These are phyloP conservation scores for Baronia brevicornis DNA, from an alignment of 2,888 invertebrate species.

Conservation along the genomic window DNA sequence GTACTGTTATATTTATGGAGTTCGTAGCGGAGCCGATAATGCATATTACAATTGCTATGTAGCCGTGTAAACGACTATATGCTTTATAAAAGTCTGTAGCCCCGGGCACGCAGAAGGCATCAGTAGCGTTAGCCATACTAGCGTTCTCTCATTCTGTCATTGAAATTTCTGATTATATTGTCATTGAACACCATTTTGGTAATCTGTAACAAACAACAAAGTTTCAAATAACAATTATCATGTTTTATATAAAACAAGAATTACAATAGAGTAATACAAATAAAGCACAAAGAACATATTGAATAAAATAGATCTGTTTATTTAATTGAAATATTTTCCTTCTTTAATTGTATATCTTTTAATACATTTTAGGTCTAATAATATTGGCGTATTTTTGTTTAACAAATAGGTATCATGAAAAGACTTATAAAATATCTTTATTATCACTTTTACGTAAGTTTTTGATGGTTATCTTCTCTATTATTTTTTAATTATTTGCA, in stretches of 20 bases:
- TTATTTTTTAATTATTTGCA: too few relatives aligned
- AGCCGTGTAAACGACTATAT: slow-evolving; percentile 87
- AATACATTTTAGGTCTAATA: too few relatives aligned
- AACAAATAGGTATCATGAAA: too few relatives aligned
- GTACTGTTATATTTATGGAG: slow-evolving; percentile 92
- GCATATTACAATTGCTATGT: slow-evolving; percentile 90
- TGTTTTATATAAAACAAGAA: not conserved
- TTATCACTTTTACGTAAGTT: too few relatives aligned
- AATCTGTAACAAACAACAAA: slow-evolving; percentile 17
- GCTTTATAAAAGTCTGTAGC: slow-evolving; percentile 77
- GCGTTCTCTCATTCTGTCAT: slow-evolving; percentile 22
- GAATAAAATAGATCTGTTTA: too few relatives aligned
- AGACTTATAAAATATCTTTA: too few relatives aligned
- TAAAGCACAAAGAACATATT: too few relatives aligned
- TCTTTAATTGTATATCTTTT: too few relatives aligned
- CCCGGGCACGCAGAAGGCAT: slow-evolving; percentile 73
- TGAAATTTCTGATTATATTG: slow-evolving; percentile 13
- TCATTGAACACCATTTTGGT: slow-evolving; percentile 3
- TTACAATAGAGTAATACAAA: not conserved
- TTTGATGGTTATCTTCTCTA: too few relatives aligned
- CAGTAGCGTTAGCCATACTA: slow-evolving; percentile 51
- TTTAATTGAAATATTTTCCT: too few relatives aligned
- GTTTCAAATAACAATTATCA: too few relatives aligned
- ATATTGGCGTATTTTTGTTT: too few relatives aligned
- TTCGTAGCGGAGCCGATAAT: slow-evolving; percentile 93